Conservation (phyloP, 2,797 vertebrate species). For the Acanthis flammea region DNA sequence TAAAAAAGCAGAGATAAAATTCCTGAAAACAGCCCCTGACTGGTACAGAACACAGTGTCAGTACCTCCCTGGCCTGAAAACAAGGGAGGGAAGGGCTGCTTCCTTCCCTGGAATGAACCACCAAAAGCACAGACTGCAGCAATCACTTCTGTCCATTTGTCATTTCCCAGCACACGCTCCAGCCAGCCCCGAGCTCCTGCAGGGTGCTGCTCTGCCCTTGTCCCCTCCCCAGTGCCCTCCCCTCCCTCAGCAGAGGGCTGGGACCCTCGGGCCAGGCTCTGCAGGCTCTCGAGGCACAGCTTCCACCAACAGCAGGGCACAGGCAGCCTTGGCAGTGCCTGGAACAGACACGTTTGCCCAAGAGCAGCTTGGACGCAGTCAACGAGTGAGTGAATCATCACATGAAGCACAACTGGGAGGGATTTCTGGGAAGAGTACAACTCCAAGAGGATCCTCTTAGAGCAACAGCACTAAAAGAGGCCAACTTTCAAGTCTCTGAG, state of each 20-base stretch:
- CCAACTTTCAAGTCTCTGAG: neutral
- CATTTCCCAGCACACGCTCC: neutral
- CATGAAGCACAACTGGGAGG: neutral
- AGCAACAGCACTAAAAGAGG: neutral
- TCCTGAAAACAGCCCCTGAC: neutral
- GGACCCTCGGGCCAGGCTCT: neutral
- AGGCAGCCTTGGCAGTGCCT: rapidly evolving
- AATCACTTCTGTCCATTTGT: neutral
- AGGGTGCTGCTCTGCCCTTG: neutral
- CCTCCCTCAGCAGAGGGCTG: rapidly evolving
- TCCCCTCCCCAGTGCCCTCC: neutral
- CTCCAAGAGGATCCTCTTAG: neutral
- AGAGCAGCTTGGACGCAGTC: neutral
- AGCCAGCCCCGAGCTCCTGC: neutral
- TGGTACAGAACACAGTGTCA: neutral
- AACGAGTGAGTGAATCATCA: conserved; percentile 6
- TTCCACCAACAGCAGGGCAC: neutral
- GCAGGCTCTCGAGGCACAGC: neutral
- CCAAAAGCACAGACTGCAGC: neutral
- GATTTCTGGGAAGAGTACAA: conserved; percentile 8
- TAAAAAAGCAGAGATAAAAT: neutral
- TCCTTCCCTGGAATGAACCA: neutral
- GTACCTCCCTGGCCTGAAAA: neutral
- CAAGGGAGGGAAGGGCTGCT: neutral
- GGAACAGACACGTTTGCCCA: neutral